Base-by-base conservation (phyloP, 2,888 invertebrate genomes). In the Noctua comes region DNA sequence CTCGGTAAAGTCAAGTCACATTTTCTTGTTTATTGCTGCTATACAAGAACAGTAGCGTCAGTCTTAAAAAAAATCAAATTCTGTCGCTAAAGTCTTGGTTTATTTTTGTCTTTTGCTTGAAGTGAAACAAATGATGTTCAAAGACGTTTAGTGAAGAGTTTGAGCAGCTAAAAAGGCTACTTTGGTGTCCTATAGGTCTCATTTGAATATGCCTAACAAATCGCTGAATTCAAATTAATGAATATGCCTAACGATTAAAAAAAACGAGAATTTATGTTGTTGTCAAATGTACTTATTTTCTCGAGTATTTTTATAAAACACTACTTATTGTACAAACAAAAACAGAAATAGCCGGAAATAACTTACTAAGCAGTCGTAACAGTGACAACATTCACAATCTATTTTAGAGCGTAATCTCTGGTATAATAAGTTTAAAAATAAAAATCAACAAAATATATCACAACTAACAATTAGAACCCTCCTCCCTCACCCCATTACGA, bases 401-500 rank as follows among this genome's bases (percentile, higher is more conserved):
- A 59, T 27, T 59, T 59, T 59, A 1, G 8, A 59, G 18, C 16
- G 7, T 27, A 3, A 62, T 31, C 18, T 31, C 62, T 8, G 62
- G 2, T 16, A 8, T 18, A 59, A 59, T 18, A 62, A 31, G 62
- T 31, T 31, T 18, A 18, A 62, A 27, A 31, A 62, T 3, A 59
- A 16, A 59, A 59, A 18, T 27, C 18, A 1, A 6, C 18, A 27
- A 27, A 31, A 59, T 27, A 18, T 59, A 0, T 27, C 59, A 27
- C 16, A 27, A 27, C 27, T 59, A 27, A 66, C 57, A 71, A 76
- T 73, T 73, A 76, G 36, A 59, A 48, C 16, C 36, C 16, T n/a
- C 62, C 21, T 64, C 59, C 48, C 46, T 48, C 31, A 11, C 31
- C 43, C 66, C 64, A 77, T 57, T 74, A 69, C 54, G 24, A 57